Evolutionary conservation across 2,888 invertebrate species (phyloP), one percentile per base, ranked within the genome.

Genomic region (Cephus spinipes): DNA sequence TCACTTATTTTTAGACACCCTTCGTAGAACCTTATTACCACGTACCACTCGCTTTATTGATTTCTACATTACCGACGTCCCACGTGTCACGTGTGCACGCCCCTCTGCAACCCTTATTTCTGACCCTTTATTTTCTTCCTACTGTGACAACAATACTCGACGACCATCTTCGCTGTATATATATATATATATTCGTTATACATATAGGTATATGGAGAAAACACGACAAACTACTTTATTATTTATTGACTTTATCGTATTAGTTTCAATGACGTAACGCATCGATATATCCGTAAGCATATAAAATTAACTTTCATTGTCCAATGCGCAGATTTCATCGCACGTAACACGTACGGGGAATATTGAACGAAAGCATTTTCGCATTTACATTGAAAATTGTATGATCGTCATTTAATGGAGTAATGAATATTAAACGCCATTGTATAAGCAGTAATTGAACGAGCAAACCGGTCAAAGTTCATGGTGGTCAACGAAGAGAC

Each of bases 351-450:
- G 1, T 40, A 40, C 1, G 2, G 15, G 55, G 1, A 9, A 40
- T 40, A 40, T 6, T 4, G 23, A 40, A 23, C 55, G 55, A 55
- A 55, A 55, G 9, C 23, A 55, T 55, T 55, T 55, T 55, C 40
- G 23, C 23, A 55, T 55, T 55, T 23, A 55, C 55, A 55, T 55
- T 55, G 15, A 55, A 55, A 55, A 55, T 23, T 55, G 55, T 55
- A 55, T 2, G 55, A 55, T 55, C 55, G 23, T 23, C 23, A 9
- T 55, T 55, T 55, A 55, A 55, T 55, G 23, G 55, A 55, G 30
- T 35, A 30, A 75, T 34, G 12, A 77, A 69, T 55, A 69, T 30
- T 69, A 73, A 76, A 55, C 55, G 9, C 23, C 55, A 55, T 55
- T 55, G 15, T 55, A 55, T 55, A 23, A 23, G 55, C 55, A 55